Conservation (phyloP, 2,113 vertebrate genomes). For the Stegostoma tigrinum region DNA sequence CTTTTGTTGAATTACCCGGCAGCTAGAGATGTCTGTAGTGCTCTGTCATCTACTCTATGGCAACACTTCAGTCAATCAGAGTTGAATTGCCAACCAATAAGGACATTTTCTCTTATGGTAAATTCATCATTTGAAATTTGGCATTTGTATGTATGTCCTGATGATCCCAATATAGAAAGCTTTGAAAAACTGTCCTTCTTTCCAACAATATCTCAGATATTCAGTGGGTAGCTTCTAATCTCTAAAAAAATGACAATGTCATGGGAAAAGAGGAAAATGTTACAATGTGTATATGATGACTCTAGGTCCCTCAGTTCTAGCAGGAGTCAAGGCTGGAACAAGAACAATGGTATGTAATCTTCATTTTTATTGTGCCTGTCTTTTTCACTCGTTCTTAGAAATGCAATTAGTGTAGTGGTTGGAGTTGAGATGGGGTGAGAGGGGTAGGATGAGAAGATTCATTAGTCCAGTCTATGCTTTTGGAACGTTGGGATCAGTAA, state of each 20-base stretch:
- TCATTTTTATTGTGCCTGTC: neutral
- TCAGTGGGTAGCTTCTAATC: neutral
- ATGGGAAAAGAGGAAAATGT: neutral
- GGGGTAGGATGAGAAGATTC: neutral
- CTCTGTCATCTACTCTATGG: neutral
- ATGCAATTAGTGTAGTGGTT: neutral
- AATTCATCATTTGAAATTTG: neutral
- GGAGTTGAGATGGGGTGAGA: neutral
- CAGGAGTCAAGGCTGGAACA: neutral
- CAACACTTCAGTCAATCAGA: neutral
- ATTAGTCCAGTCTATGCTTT: neutral
- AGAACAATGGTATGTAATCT: neutral
- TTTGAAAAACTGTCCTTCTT: neutral
- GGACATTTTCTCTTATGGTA: neutral
- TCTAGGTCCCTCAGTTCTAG: neutral
- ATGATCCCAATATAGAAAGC: neutral
- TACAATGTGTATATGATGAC: neutral
- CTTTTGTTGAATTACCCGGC: neutral
- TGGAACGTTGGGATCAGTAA: neutral
- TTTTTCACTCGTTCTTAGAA: neutral
- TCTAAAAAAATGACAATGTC: neutral
- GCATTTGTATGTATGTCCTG: neutral
- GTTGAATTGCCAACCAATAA: neutral
- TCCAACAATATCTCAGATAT: neutral
- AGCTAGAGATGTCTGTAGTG: neutral